Percentiles rank a stretch among this genome's conserved stretches.
Evolutionary conservation across 1,140 invertebrate genomes (phyloP).

Genomic region (Polypedilum vanderplanki): DNA sequence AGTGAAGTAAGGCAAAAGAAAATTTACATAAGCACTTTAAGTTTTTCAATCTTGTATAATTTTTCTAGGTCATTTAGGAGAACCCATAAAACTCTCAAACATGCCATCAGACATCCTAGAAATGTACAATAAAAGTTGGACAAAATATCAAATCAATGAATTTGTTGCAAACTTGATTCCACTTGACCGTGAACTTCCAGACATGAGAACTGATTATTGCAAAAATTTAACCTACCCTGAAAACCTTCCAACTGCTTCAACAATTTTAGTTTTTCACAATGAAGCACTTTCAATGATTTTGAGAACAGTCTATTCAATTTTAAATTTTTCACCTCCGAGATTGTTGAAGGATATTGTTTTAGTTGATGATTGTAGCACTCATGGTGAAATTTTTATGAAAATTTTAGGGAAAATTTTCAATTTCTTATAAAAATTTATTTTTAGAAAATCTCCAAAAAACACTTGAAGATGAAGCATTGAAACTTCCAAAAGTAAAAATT

Average conservation of each 20-base stretch:
- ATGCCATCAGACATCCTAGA: neutral
- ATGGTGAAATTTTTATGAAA: slow-evolving; percentile 49
- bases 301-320: slow-evolving; percentile 64
- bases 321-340: slow-evolving; percentile 62
- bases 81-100: neutral
- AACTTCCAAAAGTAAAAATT: slow-evolving; percentile 62
- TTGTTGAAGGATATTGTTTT: slow-evolving; percentile 74
- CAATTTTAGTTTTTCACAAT: slow-evolving; percentile 37
- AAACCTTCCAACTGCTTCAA: slow-evolving; percentile 51
- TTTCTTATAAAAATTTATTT: slow-evolving; percentile 36
- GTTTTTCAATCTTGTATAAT: too few relatives aligned
- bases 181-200: neutral
- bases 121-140: neutral
- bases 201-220: slow-evolving; percentile 38
- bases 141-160: slow-evolving; percentile 10
- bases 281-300: slow-evolving; percentile 43
- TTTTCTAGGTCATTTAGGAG: neutral
- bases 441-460: slow-evolving; percentile 48
- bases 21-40: too few relatives aligned
- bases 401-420: slow-evolving; percentile 35
- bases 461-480: slow-evolving; percentile 67
- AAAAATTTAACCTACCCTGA: slow-evolving; percentile 35
- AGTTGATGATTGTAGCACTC: slow-evolving; percentile 75
- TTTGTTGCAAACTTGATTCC: neutral
- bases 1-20: too few relatives aligned